These are phyloP conservation scores for Genyomyrus donnyi DNA, from an alignment of 2,113 vertebrate species.

Conservation along the genomic window DNA sequence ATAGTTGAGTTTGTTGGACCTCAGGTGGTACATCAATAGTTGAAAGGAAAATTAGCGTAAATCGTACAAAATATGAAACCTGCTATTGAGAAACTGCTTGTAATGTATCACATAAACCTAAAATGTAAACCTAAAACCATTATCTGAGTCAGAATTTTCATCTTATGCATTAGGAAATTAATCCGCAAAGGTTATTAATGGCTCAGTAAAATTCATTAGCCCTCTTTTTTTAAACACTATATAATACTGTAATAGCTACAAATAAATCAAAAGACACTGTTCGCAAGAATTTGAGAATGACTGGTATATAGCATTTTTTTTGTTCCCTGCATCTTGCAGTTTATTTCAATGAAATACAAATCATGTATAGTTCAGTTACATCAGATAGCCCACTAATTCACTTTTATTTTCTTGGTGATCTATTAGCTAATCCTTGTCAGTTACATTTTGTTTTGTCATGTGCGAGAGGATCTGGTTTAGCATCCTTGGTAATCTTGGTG, in stretches of 20 bases:
- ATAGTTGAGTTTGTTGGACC: background rate
- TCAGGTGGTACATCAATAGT: background rate
- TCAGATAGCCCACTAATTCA: background rate
- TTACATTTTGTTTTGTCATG: background rate
- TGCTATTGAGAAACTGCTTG: background rate
- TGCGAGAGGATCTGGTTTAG: background rate
- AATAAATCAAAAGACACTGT: background rate
- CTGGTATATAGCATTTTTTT: background rate
- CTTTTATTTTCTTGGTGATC: background rate
- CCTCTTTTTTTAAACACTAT: background rate
- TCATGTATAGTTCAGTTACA: background rate
- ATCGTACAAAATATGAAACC: background rate
- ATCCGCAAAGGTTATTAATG: background rate
- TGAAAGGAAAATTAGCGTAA: background rate
- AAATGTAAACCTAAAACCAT: background rate
- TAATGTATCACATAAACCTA: background rate
- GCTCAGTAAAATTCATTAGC: background rate
- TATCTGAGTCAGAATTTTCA: background rate
- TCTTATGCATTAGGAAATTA: background rate
- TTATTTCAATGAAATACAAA: background rate
- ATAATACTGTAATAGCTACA: background rate
- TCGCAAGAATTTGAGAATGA: background rate
- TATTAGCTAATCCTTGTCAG: background rate
- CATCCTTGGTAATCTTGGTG: background rate
- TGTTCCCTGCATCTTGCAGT: background rate